These are phyloP conservation scores for Typhlichthys eigenmanni DNA, from an alignment of 2,797 vertebrate genomes.

Conservation along the genomic window DNA sequence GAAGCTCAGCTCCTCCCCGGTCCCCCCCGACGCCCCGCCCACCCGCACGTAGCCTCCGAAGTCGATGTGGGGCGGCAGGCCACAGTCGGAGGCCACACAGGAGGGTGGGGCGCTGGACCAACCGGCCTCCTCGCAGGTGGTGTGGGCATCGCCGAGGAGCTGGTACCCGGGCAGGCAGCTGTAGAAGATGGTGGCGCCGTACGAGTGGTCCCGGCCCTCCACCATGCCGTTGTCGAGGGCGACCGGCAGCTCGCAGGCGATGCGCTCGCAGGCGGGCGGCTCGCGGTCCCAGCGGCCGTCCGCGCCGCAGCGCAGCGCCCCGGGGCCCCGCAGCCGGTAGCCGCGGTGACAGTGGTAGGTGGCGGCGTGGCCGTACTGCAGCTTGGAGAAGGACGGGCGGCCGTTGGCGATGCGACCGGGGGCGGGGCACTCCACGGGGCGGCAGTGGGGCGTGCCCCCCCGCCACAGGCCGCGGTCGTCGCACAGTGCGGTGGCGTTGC, in stretches of 20 bases:
- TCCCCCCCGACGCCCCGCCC: constrained; percentile 48
- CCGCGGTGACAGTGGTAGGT: constrained; percentile 88
- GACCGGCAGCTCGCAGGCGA: constrained; percentile 87
- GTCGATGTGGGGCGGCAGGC: constrained; percentile 95
- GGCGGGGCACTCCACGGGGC: constrained; percentile 86
- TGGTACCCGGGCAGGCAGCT: constrained; percentile 96
- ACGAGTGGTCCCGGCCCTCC: constrained; percentile 92
- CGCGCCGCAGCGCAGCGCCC: constrained; percentile 83
- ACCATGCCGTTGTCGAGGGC: constrained; percentile 94
- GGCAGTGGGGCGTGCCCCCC: constrained; percentile 86
- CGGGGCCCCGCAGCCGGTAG: constrained; percentile 86
- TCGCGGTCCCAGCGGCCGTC: constrained; percentile 85
- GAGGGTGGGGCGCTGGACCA: constrained; percentile 89
- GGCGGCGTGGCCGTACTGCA: constrained; percentile 86
- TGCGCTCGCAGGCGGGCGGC: constrained; percentile 83
- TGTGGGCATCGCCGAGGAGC: constrained; percentile 87
- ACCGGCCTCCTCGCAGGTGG: constrained; percentile 90
- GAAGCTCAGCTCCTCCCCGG: constrained; percentile 78
- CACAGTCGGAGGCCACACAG: constrained; percentile 90
- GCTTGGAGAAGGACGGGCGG: constrained; percentile 80
- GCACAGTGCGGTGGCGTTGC: constrained; percentile 90
- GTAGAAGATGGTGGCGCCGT: constrained; percentile 94
- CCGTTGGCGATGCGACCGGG: constrained; percentile 86
- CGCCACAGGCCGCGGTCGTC: constrained; percentile 94
- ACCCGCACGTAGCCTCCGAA: constrained; percentile 88